Base-by-base conservation (phyloP, 2,113 vertebrate genomes). In the Psilopsiagon aurifrons region DNA sequence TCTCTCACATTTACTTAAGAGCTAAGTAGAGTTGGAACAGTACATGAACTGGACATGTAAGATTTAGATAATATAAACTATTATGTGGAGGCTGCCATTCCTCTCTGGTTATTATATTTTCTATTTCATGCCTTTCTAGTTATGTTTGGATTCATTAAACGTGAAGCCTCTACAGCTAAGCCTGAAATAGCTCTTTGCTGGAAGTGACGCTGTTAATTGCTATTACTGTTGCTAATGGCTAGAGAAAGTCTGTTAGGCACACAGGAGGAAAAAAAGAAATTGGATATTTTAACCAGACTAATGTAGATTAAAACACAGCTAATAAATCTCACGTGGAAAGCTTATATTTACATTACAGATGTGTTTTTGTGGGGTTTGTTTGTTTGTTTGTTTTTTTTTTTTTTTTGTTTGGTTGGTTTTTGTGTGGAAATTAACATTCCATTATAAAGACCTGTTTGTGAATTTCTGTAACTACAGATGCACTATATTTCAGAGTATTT, bases 231-330 rank as follows among this genome's bases (percentile, higher is more conserved):
- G 64, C 71, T 98, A 96, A 97, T 76, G 75, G 83, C 78, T 88
- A 60, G 83, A 91, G 86, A 96, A 97, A 96, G 68, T 24, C 80
- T 43, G 2, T 37, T 94, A 93, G 87, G 25, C 55, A 86, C 52
- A 82, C 39, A 90, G 55, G 63, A 81, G 49, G 41, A 59, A 94
- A 96, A 95, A 73, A 75, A 43, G 43, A 96, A 97, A 94, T 85
- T 92, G 70, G 83, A 59, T 96, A 93, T 95, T 97, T 97, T 96
- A 96, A 95, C 92, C 51, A 93, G 64, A 95, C 55, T 94, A 95
- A 91, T 96, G 35, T 63, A 97, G 86, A 95, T 97, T 97, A 96
- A 97, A 96, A 91, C 35, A 89, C 39, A 67, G 79, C 73, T 97
- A 96, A 97, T 82, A 96, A 95, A 70, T 23, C 88, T 86, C 81